Evolutionary conservation across 2,113 vertebrate species (phyloP), one percentile per base, ranked within the genome.

Genomic region (Semnornis frantzii): DNA sequence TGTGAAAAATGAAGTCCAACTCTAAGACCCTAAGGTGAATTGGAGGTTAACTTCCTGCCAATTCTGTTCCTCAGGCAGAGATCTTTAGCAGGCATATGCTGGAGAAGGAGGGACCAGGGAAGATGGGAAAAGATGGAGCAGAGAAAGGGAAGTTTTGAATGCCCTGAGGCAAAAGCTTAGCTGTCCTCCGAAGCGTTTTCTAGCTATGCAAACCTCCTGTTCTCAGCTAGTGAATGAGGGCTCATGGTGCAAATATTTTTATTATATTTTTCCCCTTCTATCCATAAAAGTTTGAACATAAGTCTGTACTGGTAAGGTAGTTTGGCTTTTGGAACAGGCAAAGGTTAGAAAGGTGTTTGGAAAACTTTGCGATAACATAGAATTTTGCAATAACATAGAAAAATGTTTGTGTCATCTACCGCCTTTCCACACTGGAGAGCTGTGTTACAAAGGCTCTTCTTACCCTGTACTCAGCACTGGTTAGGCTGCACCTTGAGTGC

Each of bases 41-140:
- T 94, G 78, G 52, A 73, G 89, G 80, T 71, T 92, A 87, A 87
- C 78, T 70, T 87, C 54, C 39, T 86, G 83, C 90, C 83, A 93
- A 83, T 79, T 76, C 50, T 92, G 52, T 24, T 96, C 55, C 25
- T 71, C 46, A 52, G 31, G 25, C 66, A 93, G 84, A 94, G 75
- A 74, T 77, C 46, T 94, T 95, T 85, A 80, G 74, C 84, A 95
- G 89, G 59, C 82, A 6, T 44, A 3, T 37, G 25, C 60, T 80
- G 64, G 54, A 78, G 50, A 33, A 90, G 20, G 33, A 90, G 20
- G 50, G 20, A 93, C 65, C 50, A 62, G 62, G 44, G 54, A 85
- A 75, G 68, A 76, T 76, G 15, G 16, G 42, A 68, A 37, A 82
- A 63, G 20, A 62, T 79, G 59, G 66, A 85, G 16, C 16, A n/a